These are phyloP conservation scores for Lapara coniferarum DNA, from an alignment of 2,888 invertebrate genomes.

Conservation along the genomic window DNA sequence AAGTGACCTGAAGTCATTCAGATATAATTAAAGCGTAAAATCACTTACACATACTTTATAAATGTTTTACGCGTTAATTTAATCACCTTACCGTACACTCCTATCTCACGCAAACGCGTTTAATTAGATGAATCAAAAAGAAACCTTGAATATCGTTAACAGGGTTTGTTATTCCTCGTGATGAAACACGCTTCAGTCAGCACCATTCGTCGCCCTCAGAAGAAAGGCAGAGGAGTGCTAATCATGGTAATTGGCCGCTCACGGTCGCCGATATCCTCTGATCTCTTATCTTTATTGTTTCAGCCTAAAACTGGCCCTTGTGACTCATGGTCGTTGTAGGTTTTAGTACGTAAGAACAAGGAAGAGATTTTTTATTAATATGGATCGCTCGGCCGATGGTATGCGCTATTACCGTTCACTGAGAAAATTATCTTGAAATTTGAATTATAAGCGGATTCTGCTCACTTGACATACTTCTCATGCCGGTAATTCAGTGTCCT, in stretches of 20 bases:
- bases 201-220: constrained; percentile 34
- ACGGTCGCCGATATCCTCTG: constrained; percentile 26
- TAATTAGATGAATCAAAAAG: neutral
- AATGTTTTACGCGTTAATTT: no score
- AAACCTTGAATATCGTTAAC: neutral
- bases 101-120: neutral
- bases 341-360: neutral
- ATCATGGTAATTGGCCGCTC: constrained; percentile 46
- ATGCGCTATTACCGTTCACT: no score
- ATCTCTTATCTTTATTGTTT: constrained; percentile 20
- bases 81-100: neutral
- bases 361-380: neutral
- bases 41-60: neutral
- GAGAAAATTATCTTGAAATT: no score
- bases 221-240: constrained; percentile 44
- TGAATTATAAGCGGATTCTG: no score
- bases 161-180: constrained; percentile 1
- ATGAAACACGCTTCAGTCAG: neutral
- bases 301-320: neutral
- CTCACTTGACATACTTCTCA: no score
- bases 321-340: neutral
- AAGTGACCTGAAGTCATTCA: no score
- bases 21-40: no score
- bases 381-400: neutral
- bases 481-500: no score